Conservation (phyloP, 2,797 vertebrate genomes). For the Platyrinchus mystaceus region DNA sequence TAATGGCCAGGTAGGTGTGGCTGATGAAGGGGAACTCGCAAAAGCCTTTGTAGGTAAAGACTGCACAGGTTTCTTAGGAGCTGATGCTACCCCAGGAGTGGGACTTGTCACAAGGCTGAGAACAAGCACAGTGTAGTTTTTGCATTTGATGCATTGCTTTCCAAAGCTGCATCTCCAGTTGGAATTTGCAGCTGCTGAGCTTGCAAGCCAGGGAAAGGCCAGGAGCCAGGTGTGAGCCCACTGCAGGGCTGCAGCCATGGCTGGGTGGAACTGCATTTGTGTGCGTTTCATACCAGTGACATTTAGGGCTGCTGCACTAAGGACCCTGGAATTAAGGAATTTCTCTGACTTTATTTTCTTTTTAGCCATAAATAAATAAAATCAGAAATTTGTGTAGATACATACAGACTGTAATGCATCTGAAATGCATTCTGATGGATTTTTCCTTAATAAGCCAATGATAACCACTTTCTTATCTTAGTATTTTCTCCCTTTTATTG, state of each 20-base stretch:
- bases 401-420: neutral
- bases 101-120: neutral
- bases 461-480: neutral
- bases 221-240: neutral
- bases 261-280: neutral
- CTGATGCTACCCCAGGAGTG: neutral
- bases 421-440: neutral
- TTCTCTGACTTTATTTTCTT: neutral
- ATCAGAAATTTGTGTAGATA: neutral
- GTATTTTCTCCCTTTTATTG: neutral
- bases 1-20: too few species aligned
- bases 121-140: neutral
- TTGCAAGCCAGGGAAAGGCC: neutral
- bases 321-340: neutral
- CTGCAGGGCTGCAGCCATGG: neutral
- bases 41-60: neutral
- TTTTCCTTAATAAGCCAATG: neutral
- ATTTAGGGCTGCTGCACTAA: neutral
- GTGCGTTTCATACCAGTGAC: neutral
- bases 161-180: neutral
- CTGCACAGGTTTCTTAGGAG: neutral
- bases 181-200: neutral
- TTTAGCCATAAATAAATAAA: neutral
- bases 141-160: neutral
- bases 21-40: neutral